Evolutionary conservation across 1,140 invertebrate genomes (phyloP).

Genomic region (Coptotermes formosanus): DNA sequence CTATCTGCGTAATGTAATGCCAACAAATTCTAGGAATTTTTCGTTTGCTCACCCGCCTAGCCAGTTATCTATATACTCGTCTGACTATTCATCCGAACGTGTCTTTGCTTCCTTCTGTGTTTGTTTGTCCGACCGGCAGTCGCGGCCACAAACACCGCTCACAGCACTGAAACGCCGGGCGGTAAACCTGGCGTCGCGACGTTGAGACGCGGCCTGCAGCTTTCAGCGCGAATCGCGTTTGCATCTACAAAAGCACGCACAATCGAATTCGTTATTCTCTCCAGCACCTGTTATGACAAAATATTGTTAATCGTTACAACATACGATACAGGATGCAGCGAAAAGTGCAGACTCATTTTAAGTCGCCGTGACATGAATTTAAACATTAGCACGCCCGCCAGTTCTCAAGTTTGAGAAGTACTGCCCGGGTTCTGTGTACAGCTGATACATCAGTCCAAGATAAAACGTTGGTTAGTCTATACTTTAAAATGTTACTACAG

Average conservation of each 20-base stretch:
- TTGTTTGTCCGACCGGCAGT: background rate
- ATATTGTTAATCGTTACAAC: conserved; percentile 29
- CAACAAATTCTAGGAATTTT: background rate
- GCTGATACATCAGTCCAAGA: no score
- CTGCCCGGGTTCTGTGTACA: no score
- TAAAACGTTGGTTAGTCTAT: no score
- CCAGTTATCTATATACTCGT: background rate
- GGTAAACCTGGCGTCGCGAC: background rate
- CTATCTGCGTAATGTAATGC: background rate
- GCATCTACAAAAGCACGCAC: background rate
- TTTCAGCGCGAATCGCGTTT: background rate
- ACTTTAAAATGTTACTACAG: no score
- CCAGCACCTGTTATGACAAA: background rate
- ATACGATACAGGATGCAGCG: background rate
- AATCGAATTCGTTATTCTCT: background rate
- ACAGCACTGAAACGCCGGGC: background rate
- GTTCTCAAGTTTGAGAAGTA: no score
- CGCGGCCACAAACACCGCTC: background rate
- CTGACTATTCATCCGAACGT: background rate
- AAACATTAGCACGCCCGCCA: no score
- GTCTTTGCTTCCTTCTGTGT: no score
- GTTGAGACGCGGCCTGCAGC: background rate
- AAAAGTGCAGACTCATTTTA: no score
- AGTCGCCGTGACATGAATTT: no score
- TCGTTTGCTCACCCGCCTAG: background rate